Evolutionary conservation across 1,140 invertebrate genomes (phyloP), one percentile per base, ranked within the genome.

Genomic region (Trichonephila clavipes): DNA sequence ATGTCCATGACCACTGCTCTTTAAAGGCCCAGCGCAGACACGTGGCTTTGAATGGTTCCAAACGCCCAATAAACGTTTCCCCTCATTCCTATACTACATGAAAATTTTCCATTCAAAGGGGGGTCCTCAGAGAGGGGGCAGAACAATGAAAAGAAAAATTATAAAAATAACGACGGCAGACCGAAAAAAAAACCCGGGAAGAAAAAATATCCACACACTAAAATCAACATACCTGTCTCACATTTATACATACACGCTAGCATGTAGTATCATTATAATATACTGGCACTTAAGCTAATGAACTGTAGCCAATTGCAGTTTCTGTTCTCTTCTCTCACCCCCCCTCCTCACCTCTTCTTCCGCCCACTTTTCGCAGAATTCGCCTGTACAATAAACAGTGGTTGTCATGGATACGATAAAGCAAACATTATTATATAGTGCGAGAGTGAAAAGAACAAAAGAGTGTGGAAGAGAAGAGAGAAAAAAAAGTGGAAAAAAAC

Each of bases 381-480:
- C 61, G 34, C 90, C 82, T 77, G 58, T 85, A 64, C 90, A 85
- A 92, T 92, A 92, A 92, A 92, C 90, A 92, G 44, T 61, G 90
- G 91, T 92, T 87, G 91, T 64, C 83, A 87, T 69, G 83, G 91
- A n/a, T 24, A 92, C 62, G 59, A 5, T 19, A 92, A 92, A 92
- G 91, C 91, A 92, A 92, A 92, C 91, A 87, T 86, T 92, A 92
- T 92, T 92, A 92, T 92, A 92, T 92, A 62, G 82, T 92, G 34
- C 58, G 91, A 59, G 69, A 92, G 40, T 85, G 59, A 69, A 66
- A 83, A 58, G 61, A 28, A 83, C 28, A 85, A 92, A 92, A 92
- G 34, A 66, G 40, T 51, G 69, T 4, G 16, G 34, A 83, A 64
- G n/a, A 88, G 69, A 19, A 44, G 66, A 16, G 19, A 61, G 24